These are phyloP conservation scores for Paradoxurus hermaphroditus DNA, from an alignment of 2,113 vertebrate genomes.

Conservation along the genomic window DNA sequence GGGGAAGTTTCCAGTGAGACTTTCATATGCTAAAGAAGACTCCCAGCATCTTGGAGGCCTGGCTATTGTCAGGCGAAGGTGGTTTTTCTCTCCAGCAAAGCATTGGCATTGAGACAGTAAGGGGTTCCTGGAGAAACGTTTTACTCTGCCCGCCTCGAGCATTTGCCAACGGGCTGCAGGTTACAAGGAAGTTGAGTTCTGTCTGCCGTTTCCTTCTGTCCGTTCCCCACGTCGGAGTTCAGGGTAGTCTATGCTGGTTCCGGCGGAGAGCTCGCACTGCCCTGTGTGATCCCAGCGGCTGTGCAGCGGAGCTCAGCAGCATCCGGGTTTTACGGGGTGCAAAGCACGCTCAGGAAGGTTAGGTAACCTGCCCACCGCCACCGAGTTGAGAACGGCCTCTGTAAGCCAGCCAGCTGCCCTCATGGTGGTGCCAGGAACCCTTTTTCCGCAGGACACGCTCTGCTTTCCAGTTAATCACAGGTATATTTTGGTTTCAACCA, in stretches of 20 bases:
- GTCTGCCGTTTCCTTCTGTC: too few relatives aligned
- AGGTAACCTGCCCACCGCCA: fast-evolving
- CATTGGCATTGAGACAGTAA: too few relatives aligned
- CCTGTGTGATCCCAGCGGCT: fast-evolving
- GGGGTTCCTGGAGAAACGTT: too few relatives aligned
- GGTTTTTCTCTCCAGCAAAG: too few relatives aligned
- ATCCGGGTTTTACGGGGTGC: neutral
- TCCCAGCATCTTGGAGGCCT: too few relatives aligned
- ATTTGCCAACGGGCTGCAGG: too few relatives aligned
- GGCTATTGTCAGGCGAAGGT: too few relatives aligned
- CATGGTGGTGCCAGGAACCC: fast-evolving
- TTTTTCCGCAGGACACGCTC: neutral
- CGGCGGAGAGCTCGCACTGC: fast-evolving
- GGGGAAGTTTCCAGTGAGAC: too few relatives aligned
- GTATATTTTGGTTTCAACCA: neutral
- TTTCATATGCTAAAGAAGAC: too few relatives aligned
- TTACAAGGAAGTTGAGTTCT: too few relatives aligned
- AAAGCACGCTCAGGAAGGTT: fast-evolving
- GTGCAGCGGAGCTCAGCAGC: fast-evolving
- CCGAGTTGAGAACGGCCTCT: fast-evolving
- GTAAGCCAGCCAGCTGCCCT: fast-evolving
- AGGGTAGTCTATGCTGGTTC: neutral
- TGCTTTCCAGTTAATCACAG: neutral
- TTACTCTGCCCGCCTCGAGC: too few relatives aligned
- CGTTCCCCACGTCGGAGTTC: too few relatives aligned